Evolutionary conservation across 2,797 vertebrate species (phyloP), one percentile per base, ranked within the genome.

Genomic region (Galaxias olidus): DNA sequence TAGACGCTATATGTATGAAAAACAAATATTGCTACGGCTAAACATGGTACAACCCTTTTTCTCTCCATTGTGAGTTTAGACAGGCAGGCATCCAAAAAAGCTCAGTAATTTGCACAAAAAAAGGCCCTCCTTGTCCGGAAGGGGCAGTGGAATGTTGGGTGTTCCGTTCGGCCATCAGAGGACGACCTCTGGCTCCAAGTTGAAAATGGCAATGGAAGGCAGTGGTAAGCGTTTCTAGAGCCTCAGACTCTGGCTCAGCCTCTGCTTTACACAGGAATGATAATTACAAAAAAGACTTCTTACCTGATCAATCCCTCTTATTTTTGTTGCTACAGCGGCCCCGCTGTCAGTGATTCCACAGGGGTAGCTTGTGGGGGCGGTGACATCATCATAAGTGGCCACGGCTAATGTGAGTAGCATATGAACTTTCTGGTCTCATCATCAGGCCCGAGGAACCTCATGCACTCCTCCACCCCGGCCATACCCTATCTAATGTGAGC

Each of bases 31-130:
- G 49, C 49, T 18, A 10, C 19, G 63, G 74, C 77, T 83, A 75
- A 84, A 73, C 54, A 53, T 73, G 64, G 71, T 0, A 42, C 49
- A 15, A 56, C 63, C 20, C 42, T 72, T 18, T 68, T 77, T 69
- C 44, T 76, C 66, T 14, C 55, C 58, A 70, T 85, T 86, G 80
- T 85, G 71, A 79, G 73, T 53, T 78, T 76, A 73, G 69, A 66
- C 52, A 73, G 69, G 74, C 68, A 19, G n/a, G 62, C 20, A 47
- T 78, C 78, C 81, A 83, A 77, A 80, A 72, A 50, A 57, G 60
- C 60, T 73, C 55, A 14, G 77, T 79, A 68, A 44, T 74, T 87
- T 84, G 81, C 69, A 72, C n/a, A n/a, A n/a, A n/a, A 53, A 78
- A 68, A 73, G 59, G 13, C 20, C 69, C 45, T 66, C 42, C 68